Conservation (phyloP, 2,888 invertebrate genomes). For the Oscheius myriophilus region DNA sequence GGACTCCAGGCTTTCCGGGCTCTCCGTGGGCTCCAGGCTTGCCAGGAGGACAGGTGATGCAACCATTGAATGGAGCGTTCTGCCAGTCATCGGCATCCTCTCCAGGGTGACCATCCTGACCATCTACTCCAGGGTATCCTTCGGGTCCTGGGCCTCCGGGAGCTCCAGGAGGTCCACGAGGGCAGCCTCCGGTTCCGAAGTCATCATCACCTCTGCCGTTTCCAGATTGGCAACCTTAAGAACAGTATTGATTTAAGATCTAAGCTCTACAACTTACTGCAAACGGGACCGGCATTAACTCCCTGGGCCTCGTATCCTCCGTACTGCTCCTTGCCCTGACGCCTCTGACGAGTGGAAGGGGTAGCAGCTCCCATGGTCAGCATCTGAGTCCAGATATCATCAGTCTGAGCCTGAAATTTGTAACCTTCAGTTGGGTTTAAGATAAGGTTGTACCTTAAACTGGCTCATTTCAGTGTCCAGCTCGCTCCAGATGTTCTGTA, state of each 20-base stretch:
- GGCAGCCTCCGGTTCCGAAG: conserved; percentile 55
- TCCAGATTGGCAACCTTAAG: conserved; percentile 46
- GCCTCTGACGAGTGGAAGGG: conserved; percentile 49
- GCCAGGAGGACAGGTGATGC: conserved; percentile 56
- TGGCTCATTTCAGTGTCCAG: conserved; percentile 57
- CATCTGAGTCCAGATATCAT: conserved; percentile 59
- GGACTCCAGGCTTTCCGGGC: conserved; percentile 54
- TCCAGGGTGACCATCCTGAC: conserved; percentile 39
- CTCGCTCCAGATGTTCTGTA: conserved; percentile 55
- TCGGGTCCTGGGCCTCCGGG: conserved; percentile 53
- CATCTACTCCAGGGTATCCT: conserved; percentile 50
- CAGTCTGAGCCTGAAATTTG: conserved; percentile 44
- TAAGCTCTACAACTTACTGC: conserved; percentile 28
- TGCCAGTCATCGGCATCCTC: conserved; percentile 50
- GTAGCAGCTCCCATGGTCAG: conserved; percentile 55
- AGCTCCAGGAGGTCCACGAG: conserved; percentile 55
- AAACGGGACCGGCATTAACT: conserved; percentile 54
- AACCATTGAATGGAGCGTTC: conserved; percentile 56
- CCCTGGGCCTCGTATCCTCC: conserved; percentile 61
- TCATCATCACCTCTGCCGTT: conserved; percentile 55
- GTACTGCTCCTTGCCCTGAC: conserved; percentile 56
- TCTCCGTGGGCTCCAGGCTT: conserved; percentile 53
- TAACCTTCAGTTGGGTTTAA: not conserved
- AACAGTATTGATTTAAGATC: not conserved
- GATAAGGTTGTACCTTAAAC: conserved; percentile 42